Evolutionary conservation across 2,888 invertebrate species (phyloP), one percentile per base, ranked within the genome.

Genomic region (Melieria crassipennis): DNA sequence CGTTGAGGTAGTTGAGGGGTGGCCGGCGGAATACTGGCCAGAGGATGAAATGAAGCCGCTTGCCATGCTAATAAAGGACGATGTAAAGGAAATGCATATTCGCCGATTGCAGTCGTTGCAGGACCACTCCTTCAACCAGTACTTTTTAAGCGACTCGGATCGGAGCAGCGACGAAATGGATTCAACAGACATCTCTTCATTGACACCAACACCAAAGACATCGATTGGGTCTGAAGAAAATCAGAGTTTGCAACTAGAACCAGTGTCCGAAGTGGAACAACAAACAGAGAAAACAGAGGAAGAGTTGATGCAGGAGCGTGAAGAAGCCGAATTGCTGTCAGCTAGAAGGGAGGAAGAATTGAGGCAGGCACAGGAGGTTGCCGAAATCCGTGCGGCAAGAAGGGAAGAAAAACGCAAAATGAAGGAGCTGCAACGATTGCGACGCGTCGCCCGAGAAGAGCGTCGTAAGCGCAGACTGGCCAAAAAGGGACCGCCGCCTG

Each of bases 1-100:
- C 50, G 79, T 80, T 1, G 83, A 84, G 6, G 52, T 84, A 11
- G 79, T 85, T 3, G 85, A 85, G 57, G 63, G 76, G 4, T 83
- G 81, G 67, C 77, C 80, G 1, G 81, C 77, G 0, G 81, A 79
- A 61, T 78, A 76, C 47, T 85, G 84, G 84, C 79, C 79, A 1
- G 78, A 78, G 30, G 65, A 73, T 0, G 73, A 83, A 67, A 83
- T 84, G 82, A 60, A 76, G 0, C 64, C 70, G 0, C 65, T 83
- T 52, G 79, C 80, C 0, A 4, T 62, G 11, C 42, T 77, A n/a
- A 77, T 82, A n/a, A 75, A 78, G 3, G 74, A 82, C 0, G 75
- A 73, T 67, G 77, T 85, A 1, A 75, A 61, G 0, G 77, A 77
- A 7, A 71, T 85, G 73, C 81, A 81, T 61, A 84, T 85, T 10